Conservation (phyloP, 2,888 invertebrate genomes). For the Caenorhabditis japonica region DNA sequence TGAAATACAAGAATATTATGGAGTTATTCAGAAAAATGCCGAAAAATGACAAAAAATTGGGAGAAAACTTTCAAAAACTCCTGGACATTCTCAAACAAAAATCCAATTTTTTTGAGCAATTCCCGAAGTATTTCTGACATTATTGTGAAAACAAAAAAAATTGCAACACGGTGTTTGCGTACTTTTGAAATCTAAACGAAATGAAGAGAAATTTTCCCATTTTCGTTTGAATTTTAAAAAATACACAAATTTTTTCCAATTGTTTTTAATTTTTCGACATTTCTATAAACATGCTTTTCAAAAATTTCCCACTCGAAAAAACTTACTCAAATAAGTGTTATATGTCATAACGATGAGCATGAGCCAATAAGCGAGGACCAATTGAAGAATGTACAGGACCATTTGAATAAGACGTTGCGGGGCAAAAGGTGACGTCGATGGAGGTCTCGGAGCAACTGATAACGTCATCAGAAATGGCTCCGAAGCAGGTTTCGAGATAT, state of each 20-base stretch:
- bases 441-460: not conserved
- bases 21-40: not conserved
- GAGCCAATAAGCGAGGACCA: conserved; percentile 74
- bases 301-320: too few species aligned
- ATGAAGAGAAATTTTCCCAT: too few species aligned
- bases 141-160: too few species aligned
- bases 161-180: too few species aligned
- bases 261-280: too few species aligned
- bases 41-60: too few species aligned
- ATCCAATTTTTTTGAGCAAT: not conserved
- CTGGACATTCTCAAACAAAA: not conserved
- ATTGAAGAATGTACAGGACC: conserved; percentile 63
- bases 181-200: too few species aligned
- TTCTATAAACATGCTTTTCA: not conserved
- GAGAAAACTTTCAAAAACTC: not conserved
- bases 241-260: not conserved
- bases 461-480: conserved; percentile 39
- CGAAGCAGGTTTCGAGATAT: conserved; percentile 17
- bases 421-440: conserved; percentile 37
- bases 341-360: conserved; percentile 76
- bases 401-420: conserved; percentile 51
- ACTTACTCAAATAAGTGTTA: conserved; percentile 70
- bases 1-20: too few species aligned
- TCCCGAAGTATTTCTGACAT: too few species aligned
- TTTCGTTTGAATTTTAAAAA: not conserved